Evolutionary conservation across 1,140 invertebrate genomes (phyloP).

Genomic region (Bombyx mandarina): DNA sequence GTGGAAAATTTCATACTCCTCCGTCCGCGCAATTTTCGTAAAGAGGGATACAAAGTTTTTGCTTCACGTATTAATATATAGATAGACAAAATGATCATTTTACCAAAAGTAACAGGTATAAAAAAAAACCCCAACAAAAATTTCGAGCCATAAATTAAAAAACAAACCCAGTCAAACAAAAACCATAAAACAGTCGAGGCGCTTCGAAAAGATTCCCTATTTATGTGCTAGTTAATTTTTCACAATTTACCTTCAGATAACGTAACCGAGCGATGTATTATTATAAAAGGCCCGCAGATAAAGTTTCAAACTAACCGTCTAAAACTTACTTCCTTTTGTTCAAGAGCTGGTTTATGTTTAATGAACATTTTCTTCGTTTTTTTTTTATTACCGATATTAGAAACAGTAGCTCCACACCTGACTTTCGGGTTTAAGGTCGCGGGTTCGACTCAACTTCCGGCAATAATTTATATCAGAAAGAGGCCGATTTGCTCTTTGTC

Average conservation of each 20-base stretch:
- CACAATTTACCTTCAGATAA: constrained; percentile 5
- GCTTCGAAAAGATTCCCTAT: constrained; percentile 4
- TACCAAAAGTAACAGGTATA: not conserved
- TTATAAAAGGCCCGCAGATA: constrained; percentile 23
- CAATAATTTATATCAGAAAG: too few relatives aligned
- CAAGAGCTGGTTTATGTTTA: not conserved
- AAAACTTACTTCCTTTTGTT: constrained; percentile 1
- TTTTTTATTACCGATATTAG: not conserved
- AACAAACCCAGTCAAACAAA: constrained; percentile 5
- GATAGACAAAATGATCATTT: too few relatives aligned
- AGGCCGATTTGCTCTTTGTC: too few relatives aligned
- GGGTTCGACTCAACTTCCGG: not conserved
- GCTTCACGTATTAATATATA: too few relatives aligned
- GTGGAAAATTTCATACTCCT: too few relatives aligned
- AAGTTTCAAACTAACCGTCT: constrained; percentile 32
- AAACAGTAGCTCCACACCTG: not conserved
- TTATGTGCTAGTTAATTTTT: constrained; percentile 7
- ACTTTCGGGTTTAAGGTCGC: not conserved
- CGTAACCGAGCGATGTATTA: constrained; percentile 19
- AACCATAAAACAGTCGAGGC: constrained; percentile 5
- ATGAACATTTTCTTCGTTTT: not conserved
- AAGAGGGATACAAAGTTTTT: too few relatives aligned
- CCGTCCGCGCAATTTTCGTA: too few relatives aligned
- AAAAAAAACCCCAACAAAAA: not conserved
- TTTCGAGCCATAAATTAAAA: constrained; percentile 3